phyloP scores from a whole-genome alignment of 1,140 invertebrate species.

The Lepidurus apus region DNA sequence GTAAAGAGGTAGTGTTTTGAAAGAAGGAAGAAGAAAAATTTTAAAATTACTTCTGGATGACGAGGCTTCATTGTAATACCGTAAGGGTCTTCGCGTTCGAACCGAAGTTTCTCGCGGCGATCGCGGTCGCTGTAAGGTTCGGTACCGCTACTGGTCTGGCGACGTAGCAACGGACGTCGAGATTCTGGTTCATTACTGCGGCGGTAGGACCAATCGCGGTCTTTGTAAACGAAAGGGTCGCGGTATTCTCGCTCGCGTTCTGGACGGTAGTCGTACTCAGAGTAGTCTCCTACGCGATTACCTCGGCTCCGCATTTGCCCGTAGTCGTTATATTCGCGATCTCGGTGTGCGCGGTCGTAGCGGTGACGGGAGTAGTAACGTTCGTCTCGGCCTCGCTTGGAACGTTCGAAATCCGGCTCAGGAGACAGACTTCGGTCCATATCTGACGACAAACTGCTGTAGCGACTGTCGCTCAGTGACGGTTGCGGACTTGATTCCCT shows the following conservation, averaged over 20 bases:
- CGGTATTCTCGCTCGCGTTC: not conserved
- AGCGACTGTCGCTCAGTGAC: not conserved
- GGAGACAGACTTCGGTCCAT: not conserved
- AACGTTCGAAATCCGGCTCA: not conserved
- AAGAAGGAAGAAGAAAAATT: not conserved
- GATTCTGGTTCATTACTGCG: not conserved
- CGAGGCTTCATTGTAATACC: not conserved
- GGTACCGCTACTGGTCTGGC: not conserved
- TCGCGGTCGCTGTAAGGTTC: not conserved
- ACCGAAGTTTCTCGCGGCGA: not conserved
- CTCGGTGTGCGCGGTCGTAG: not conserved
- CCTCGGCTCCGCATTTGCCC: not conserved
- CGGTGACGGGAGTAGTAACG: not conserved
- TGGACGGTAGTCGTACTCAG: not conserved
- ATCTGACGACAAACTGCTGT: not conserved
- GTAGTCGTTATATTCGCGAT: not conserved
- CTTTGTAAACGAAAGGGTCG: not conserved
- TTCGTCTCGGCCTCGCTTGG: not conserved
- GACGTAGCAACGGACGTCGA: not conserved
- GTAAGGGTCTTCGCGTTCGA: not conserved
- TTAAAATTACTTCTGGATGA: not conserved
- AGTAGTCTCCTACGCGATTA: not conserved
- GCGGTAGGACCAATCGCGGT: not conserved
- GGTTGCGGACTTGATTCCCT: not conserved
- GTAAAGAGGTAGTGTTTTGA: not conserved